Conservation (phyloP, 2,888 invertebrate species). For the Drosophila neotestacea region DNA sequence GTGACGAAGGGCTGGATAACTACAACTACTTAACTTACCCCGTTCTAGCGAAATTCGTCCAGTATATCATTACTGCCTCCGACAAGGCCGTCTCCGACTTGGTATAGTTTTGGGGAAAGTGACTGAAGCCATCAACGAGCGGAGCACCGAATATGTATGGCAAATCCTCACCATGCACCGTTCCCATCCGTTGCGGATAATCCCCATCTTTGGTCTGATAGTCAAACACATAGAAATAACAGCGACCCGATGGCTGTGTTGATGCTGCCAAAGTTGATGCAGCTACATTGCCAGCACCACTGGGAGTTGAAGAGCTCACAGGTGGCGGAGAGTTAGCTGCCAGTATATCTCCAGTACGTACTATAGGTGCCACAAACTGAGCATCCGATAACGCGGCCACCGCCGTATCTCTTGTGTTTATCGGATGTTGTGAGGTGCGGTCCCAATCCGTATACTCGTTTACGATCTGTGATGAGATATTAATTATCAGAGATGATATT, state of each 20-base stretch:
- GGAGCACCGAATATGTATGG: conserved; percentile 97
- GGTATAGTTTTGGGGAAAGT: conserved; percentile 95
- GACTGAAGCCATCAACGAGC: conserved; percentile 91
- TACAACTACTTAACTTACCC: conserved; percentile 89
- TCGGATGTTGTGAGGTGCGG: conserved; percentile 94
- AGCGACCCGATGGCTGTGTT: conserved; percentile 87
- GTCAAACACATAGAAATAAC: conserved; percentile 96
- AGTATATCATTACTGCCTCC: conserved; percentile 94
- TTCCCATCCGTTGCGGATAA: conserved; percentile 96
- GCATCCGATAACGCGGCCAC: conserved; percentile 97
- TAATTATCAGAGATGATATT: too few relatives aligned
- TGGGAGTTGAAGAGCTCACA: conserved; percentile 46
- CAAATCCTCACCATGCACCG: conserved; percentile 96
- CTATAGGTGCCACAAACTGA: conserved; percentile 95
- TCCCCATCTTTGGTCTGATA: conserved; percentile 96
- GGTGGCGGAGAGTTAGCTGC: conserved; percentile 88
- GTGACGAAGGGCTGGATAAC: background rate
- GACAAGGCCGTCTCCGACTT: conserved; percentile 93
- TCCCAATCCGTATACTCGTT: conserved; percentile 99
- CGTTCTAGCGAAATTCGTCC: conserved; percentile 94
- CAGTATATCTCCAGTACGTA: conserved; percentile 93
- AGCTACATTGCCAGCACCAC: conserved; percentile 74
- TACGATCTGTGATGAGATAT: conserved; percentile 86
- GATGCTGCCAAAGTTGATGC: conserved; percentile 77
- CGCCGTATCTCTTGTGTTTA: conserved; percentile 94